Conservation (phyloP, 2,113 vertebrate genomes). For the Hippopotamus amphibius region DNA sequence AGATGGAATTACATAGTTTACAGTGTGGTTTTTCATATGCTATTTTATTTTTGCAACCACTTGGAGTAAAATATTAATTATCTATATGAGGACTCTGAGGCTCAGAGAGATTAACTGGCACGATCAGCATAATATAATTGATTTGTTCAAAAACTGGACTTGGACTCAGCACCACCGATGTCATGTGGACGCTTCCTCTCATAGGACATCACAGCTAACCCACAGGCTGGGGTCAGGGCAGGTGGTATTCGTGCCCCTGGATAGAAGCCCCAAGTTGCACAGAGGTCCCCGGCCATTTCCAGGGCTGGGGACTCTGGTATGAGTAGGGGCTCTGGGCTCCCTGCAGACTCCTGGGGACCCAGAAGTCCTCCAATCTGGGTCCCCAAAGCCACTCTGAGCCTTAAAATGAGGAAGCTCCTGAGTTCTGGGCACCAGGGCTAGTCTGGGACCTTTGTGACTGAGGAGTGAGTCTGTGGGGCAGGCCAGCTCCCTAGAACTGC, state of each 20-base stretch:
- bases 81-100: neutral
- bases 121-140: neutral
- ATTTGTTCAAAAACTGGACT: neutral
- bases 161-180: neutral
- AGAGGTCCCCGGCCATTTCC: neutral
- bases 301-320: neutral
- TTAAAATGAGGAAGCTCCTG: neutral
- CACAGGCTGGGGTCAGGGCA: neutral
- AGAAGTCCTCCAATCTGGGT: neutral
- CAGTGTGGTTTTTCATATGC: neutral
- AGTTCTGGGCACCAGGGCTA: neutral
- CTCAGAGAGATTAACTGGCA: neutral
- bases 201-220: neutral
- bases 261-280: neutral
- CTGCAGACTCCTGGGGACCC: neutral
- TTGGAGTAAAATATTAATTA: neutral
- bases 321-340: too few species aligned
- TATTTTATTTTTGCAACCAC: neutral
- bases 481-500: neutral
- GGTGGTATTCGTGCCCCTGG: neutral
- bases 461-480: neutral
- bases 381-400: neutral
- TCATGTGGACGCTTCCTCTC: neutral
- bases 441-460: neutral
- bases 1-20: neutral